Conservation (phyloP, 1,140 invertebrate genomes). For the Saccostrea echinata region DNA sequence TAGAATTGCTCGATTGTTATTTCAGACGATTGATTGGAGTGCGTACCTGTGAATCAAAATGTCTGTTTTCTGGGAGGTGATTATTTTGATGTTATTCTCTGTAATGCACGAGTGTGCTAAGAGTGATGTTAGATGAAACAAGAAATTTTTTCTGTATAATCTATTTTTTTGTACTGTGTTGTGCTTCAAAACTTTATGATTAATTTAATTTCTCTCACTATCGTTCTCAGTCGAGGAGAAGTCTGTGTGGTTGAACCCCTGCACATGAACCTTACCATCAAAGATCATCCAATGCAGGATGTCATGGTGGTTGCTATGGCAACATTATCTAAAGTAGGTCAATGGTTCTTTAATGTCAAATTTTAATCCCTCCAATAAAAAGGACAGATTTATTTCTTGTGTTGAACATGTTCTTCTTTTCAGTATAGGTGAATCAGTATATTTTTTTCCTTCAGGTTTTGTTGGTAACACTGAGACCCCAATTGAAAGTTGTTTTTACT, state of each 20-base stretch:
- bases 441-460: constrained; percentile 84
- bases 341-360: neutral
- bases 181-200: too few relatives aligned
- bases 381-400: neutral
- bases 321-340: constrained; percentile 90
- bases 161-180: too few relatives aligned
- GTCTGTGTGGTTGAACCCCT: constrained; percentile 94
- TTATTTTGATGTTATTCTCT: neutral
- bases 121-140: too few relatives aligned
- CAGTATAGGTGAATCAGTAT: neutral
- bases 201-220: neutral
- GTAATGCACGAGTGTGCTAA: too few relatives aligned
- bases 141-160: too few relatives aligned
- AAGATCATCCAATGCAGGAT: constrained; percentile 87
- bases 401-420: neutral
- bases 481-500: constrained; percentile 86
- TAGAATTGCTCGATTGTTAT: neutral
- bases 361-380: neutral
- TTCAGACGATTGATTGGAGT: constrained; percentile 89
- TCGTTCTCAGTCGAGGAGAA: constrained; percentile 89
- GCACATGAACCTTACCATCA: constrained; percentile 84
- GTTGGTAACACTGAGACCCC: constrained; percentile 90
- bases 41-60: constrained; percentile 91
- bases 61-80: constrained; percentile 90
- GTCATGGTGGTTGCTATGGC: constrained; percentile 92